phyloP scores from a whole-genome alignment of 2,797 vertebrate genomes.

The Taenioides sp. region DNA sequence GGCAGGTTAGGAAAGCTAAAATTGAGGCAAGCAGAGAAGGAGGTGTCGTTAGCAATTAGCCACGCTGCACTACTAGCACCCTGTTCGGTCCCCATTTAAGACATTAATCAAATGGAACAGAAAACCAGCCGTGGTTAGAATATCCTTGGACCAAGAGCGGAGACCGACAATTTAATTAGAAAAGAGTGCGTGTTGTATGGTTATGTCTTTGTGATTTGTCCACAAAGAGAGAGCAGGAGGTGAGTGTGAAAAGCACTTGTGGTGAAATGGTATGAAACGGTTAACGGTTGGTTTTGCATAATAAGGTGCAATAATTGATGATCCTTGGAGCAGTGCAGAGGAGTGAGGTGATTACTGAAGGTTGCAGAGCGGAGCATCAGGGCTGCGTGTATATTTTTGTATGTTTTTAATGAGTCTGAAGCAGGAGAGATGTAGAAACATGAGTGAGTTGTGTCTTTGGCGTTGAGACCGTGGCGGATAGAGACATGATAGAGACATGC shows the following conservation, averaged over 20 bases:
- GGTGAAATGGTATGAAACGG: neutral
- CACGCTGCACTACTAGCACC: slow-evolving; percentile 24
- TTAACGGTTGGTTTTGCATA: neutral
- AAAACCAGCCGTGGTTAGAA: slow-evolving; percentile 40
- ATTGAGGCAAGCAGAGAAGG: neutral
- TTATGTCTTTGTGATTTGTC: slow-evolving; percentile 14
- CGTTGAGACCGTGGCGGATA: neutral
- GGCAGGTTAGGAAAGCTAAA: neutral
- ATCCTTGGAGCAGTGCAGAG: slow-evolving; percentile 1
- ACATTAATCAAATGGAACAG: slow-evolving; percentile 59
- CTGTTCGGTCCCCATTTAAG: slow-evolving; percentile 54
- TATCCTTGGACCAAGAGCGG: slow-evolving; percentile 19
- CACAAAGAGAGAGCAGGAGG: neutral
- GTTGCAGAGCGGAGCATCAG: neutral
- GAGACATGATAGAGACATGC: too few species aligned
- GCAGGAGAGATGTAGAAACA: neutral
- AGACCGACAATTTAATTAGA: slow-evolving; percentile 31
- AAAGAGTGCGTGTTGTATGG: slow-evolving; percentile 18
- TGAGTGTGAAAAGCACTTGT: slow-evolving; percentile 5
- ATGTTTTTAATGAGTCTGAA: neutral
- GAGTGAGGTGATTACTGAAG: neutral
- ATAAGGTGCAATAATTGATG: slow-evolving; percentile 7
- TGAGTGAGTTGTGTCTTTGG: neutral
- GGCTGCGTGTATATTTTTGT: neutral
- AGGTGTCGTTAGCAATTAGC: slow-evolving; percentile 43